Evolutionary conservation across 2,888 invertebrate genomes (phyloP).

Genomic region (Patella depressa): DNA sequence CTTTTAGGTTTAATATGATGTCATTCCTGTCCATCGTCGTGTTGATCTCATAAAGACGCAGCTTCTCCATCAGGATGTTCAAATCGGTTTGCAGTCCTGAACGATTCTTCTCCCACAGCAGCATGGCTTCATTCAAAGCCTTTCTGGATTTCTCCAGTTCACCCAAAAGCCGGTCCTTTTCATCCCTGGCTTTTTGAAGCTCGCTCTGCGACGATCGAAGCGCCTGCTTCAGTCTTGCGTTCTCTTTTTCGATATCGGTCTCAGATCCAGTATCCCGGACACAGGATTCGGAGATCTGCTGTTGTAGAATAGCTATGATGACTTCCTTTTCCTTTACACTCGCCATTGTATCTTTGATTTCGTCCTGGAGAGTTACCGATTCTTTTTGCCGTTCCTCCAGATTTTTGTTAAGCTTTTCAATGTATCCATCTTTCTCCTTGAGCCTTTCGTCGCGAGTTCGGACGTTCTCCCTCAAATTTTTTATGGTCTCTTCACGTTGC

Average conservation of each 20-base stretch:
- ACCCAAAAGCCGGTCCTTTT: conserved; percentile 48
- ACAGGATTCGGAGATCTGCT: conserved; percentile 39
- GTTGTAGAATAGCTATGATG: conserved; percentile 44
- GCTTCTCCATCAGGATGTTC: conserved; percentile 49
- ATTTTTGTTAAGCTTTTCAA: conserved; percentile 53
- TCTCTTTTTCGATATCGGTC: conserved; percentile 56
- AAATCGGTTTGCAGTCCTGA: conserved; percentile 45
- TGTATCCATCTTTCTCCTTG: conserved; percentile 65
- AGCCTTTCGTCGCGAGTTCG: conserved; percentile 62
- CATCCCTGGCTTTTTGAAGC: conserved; percentile 51
- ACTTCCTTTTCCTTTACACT: conserved; percentile 56
- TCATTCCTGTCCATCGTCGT: conserved; percentile 53
- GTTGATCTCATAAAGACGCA: conserved; percentile 50
- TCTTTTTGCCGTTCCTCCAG: conserved; percentile 58
- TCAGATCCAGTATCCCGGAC: conserved; percentile 36
- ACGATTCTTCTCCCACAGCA: conserved; percentile 56
- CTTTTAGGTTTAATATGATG: conserved; percentile 50
- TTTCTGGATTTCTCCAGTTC: conserved; percentile 54
- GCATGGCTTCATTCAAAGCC: conserved; percentile 52
- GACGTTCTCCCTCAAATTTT: conserved; percentile 56
- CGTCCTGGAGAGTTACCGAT: conserved; percentile 56
- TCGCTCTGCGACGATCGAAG: conserved; percentile 53
- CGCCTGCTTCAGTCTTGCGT: conserved; percentile 50
- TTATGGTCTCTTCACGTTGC: conserved; percentile 53
- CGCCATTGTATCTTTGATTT: conserved; percentile 48